These are phyloP conservation scores for Acanthosoma haemorrhoidale DNA, from an alignment of 2,888 invertebrate genomes.

Conservation along the genomic window DNA sequence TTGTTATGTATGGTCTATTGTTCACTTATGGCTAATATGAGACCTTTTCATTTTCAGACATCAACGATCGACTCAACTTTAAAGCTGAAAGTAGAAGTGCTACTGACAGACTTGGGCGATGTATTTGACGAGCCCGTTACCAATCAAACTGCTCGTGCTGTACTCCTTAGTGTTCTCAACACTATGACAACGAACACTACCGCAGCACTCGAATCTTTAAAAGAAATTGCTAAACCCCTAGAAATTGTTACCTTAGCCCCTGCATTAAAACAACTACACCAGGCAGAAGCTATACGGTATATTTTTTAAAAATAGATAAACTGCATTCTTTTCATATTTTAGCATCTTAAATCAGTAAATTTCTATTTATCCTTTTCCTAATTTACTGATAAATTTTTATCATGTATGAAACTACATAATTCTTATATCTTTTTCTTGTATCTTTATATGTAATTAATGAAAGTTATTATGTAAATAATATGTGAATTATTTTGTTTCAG, in stretches of 20 bases:
- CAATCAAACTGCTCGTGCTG: conserved; percentile 69
- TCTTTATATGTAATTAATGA: not conserved
- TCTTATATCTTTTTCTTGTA: not conserved
- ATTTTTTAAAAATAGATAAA: not conserved
- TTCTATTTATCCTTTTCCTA: too few relatives aligned
- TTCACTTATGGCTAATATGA: too few relatives aligned
- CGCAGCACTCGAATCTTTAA: conserved; percentile 67
- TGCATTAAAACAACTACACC: conserved; percentile 43
- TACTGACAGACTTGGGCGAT: conserved; percentile 66
- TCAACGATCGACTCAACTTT: conserved; percentile 69
- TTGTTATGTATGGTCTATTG: too few relatives aligned
- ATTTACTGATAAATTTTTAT: too few relatives aligned
- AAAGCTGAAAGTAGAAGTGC: conserved; percentile 62
- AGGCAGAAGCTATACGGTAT: conserved; percentile 46
- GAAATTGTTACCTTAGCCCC: conserved; percentile 62
- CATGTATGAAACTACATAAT: too few relatives aligned
- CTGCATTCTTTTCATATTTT: not conserved
- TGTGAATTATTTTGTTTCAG: conserved; percentile 45
- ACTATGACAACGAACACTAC: conserved; percentile 69
- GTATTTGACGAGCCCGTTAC: conserved; percentile 70
- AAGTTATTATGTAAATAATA: not conserved
- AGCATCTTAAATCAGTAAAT: too few relatives aligned
- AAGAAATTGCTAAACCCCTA: conserved; percentile 67
- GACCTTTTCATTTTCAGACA: conserved; percentile 55
- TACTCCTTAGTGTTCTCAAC: conserved; percentile 63